Conservation (phyloP, 2,113 vertebrate species). For the Dryoscopus gambensis region DNA sequence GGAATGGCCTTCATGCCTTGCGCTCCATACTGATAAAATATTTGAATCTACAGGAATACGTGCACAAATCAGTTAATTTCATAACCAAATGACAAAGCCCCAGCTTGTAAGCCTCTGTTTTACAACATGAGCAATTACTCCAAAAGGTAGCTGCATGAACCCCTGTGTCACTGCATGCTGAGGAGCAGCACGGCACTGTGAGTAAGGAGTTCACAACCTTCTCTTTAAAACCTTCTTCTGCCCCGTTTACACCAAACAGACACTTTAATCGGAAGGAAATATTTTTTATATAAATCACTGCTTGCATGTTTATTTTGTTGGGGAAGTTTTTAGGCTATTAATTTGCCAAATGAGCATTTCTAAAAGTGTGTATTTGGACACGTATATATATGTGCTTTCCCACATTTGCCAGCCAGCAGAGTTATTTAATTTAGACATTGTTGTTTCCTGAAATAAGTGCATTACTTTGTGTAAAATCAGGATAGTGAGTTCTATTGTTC, state of each 20-base stretch:
- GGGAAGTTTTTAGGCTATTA: background rate
- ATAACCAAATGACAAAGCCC: conserved; percentile 30
- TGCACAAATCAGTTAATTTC: conserved; percentile 38
- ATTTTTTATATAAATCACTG: background rate
- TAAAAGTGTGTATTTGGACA: background rate
- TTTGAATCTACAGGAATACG: background rate
- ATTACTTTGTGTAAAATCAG: background rate
- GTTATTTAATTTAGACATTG: background rate
- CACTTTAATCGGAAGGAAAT: background rate
- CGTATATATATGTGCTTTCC: background rate
- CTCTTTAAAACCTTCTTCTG: background rate
- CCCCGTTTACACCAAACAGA: background rate
- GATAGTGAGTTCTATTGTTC: background rate
- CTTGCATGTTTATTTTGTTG: background rate
- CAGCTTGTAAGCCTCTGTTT: conserved; percentile 42
- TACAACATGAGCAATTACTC: conserved; percentile 8
- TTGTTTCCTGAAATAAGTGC: background rate
- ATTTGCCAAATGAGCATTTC: conserved; percentile 3
- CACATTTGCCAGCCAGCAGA: background rate
- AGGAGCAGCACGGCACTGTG: background rate
- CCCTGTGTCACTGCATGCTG: background rate
- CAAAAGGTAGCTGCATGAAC: background rate
- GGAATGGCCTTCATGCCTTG: background rate
- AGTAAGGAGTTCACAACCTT: background rate
- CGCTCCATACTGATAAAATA: background rate